Evolutionary conservation across 1,140 invertebrate species (phyloP).

Genomic region (Pseudomyrmex dendroicus): DNA sequence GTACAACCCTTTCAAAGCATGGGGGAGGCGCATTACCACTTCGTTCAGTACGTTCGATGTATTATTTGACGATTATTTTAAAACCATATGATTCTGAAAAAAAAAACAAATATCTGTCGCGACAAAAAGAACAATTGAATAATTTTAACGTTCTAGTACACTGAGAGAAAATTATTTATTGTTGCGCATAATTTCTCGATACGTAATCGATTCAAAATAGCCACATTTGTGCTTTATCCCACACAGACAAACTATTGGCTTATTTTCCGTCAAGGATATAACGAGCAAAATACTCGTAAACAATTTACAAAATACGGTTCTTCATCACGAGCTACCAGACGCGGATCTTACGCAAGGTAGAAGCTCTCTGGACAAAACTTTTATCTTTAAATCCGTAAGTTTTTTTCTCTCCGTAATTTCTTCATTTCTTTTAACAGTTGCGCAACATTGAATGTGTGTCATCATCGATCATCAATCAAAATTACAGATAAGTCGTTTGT

Average conservation of each 20-base stretch:
- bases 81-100: not conserved
- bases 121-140: not conserved
- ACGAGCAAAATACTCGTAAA: slow-evolving; percentile 64
- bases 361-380: slow-evolving; percentile 75
- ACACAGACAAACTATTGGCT: slow-evolving; percentile 72
- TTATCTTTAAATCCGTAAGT: slow-evolving; percentile 79
- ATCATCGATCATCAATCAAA: too few relatives aligned
- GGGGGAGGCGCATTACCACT: slow-evolving; percentile 81
- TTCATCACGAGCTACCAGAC: slow-evolving; percentile 81
- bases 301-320: slow-evolving; percentile 65
- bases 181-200: too few relatives aligned
- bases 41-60: slow-evolving; percentile 49
- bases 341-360: slow-evolving; percentile 81
- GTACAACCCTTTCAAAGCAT: slow-evolving; percentile 83
- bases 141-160: too few relatives aligned
- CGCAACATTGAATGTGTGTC: slow-evolving; percentile 25
- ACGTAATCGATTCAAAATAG: too few relatives aligned
- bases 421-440: not conserved
- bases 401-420: slow-evolving; percentile 6
- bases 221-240: not conserved
- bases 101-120: not conserved
- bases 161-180: too few relatives aligned
- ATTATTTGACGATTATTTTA: slow-evolving; percentile 11
- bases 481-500: slow-evolving; percentile 78
- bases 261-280: slow-evolving; percentile 69